Evolutionary conservation across 2,113 vertebrate genomes (phyloP).

Genomic region (Anser brachyrhynchus): DNA sequence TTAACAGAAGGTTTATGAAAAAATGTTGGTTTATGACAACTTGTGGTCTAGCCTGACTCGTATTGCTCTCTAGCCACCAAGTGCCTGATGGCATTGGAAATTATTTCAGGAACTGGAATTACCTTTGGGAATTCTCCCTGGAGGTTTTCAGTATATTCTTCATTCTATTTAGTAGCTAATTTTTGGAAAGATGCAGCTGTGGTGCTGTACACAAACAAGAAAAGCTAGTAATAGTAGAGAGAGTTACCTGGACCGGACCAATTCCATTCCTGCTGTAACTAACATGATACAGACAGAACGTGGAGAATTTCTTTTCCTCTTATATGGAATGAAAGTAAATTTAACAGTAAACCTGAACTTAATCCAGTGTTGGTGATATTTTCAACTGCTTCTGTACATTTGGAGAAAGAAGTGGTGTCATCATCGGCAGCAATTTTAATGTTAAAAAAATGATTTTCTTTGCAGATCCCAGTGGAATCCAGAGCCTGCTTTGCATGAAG

Average conservation of each 20-base stretch:
- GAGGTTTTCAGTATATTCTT: neutral
- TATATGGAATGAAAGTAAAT: neutral
- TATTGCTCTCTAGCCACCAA: neutral
- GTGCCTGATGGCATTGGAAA: neutral
- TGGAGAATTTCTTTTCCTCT: neutral
- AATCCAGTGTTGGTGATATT: neutral
- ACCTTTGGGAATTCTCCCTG: neutral
- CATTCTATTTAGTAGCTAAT: neutral
- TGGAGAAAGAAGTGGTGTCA: neutral
- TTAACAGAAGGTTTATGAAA: neutral
- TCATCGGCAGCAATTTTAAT: neutral
- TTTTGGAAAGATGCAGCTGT: neutral
- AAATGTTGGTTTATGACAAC: neutral
- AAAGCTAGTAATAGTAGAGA: neutral
- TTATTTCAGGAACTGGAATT: neutral
- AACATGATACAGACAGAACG: neutral
- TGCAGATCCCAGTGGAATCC: slow-evolving; percentile 65
- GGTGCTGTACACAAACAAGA: neutral
- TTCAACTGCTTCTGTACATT: neutral
- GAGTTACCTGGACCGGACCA: neutral
- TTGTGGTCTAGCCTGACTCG: neutral
- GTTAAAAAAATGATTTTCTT: neutral
- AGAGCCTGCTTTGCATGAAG: slow-evolving; percentile 26
- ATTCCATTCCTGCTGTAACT: neutral
- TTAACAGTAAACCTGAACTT: neutral